Conservation (phyloP, 2,888 invertebrate species). For the Incurvaria masculella region DNA sequence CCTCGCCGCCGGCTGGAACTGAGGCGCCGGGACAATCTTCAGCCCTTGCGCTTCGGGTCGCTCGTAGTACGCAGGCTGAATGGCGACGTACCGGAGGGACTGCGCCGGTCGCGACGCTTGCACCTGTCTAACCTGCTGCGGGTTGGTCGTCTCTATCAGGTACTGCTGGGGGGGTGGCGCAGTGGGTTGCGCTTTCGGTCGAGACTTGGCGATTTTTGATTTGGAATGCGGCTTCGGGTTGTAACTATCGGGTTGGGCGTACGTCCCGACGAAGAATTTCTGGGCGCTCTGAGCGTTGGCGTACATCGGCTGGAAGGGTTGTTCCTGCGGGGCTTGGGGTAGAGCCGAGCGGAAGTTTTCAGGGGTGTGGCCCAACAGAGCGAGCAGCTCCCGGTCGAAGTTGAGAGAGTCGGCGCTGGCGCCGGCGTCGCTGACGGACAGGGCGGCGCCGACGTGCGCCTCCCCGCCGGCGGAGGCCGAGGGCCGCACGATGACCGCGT, state of each 20-base stretch:
- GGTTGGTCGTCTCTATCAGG: slow-evolving; percentile 49
- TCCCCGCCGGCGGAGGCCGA: slow-evolving; percentile 41
- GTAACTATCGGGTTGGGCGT: slow-evolving; percentile 31
- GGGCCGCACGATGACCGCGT: slow-evolving; percentile 44
- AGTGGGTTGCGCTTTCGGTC: slow-evolving; percentile 24
- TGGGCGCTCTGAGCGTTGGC: background rate
- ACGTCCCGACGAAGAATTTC: slow-evolving; percentile 11
- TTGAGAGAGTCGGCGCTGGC: slow-evolving; percentile 21
- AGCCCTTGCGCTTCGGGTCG: slow-evolving; percentile 36
- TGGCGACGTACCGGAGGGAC: slow-evolving; percentile 6
- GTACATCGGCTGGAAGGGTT: background rate
- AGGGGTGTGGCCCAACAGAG: slow-evolving; percentile 32
- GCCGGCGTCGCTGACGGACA: slow-evolving; percentile 41
- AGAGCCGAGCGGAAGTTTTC: slow-evolving; percentile 17
- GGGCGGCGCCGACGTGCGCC: slow-evolving; percentile 46
- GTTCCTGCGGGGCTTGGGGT: background rate
- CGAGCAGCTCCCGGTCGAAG: slow-evolving; percentile 36
- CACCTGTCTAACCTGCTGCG: slow-evolving; percentile 17
- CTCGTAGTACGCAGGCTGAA: slow-evolving; percentile 1
- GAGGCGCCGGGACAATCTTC: slow-evolving; percentile 46
- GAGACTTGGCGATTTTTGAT: slow-evolving; percentile 21
- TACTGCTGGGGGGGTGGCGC: slow-evolving; percentile 46
- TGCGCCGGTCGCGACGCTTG: slow-evolving; percentile 3
- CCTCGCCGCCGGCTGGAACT: slow-evolving; percentile 29
- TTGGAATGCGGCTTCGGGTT: slow-evolving; percentile 36